Evolutionary conservation across 2,113 vertebrate genomes (phyloP), one percentile per base, ranked within the genome.

Genomic region (Aspidoscelis tigris): DNA sequence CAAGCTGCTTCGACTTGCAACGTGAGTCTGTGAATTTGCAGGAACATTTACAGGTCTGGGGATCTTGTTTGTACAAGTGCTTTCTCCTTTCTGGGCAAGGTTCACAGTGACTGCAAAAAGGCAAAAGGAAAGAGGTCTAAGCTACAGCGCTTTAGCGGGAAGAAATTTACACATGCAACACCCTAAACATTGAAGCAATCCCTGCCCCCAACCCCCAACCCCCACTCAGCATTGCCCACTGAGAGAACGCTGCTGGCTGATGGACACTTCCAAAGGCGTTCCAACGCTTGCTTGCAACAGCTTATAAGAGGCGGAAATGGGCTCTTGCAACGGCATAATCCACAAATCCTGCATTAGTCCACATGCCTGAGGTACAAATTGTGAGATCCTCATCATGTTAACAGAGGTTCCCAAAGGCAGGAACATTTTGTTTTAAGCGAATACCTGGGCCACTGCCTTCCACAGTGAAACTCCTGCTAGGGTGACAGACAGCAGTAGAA

Each of bases 1-100:
- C 98, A 96, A 98, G 98, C 93, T 98, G 97, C 95, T 96, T 98
- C 93, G 97, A 97, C 97, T 97, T 98, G 97, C 98, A 99, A 97
- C 97, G 96, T 91, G 97, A 97, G 85, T 98, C 97, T 94, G 98
- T 97, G 97, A 98, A 96, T 97, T 98, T 99, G 97, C 98, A 99
- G 97, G 98, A 98, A 96, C 98, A 99, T 96, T 96, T 98, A 97
- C 98, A 99, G 94, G 97, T 99, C 93, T 96, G 95, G 73, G 97
- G 98, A 95, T 99, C 97, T 96, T 99, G 98, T 95, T 98, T 94
- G 96, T 97, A 99, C 95, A 97, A 97, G 94, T 98, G 97, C 96
- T 96, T 99, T 96, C 97, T 99, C 96, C 96, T 97, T 92, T 98
- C 98, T 94, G 97, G 96, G 96, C 98, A 99, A 95, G 96, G 96